Base-by-base conservation (phyloP, 2,888 invertebrate genomes). In the Terebella lapidaria region DNA sequence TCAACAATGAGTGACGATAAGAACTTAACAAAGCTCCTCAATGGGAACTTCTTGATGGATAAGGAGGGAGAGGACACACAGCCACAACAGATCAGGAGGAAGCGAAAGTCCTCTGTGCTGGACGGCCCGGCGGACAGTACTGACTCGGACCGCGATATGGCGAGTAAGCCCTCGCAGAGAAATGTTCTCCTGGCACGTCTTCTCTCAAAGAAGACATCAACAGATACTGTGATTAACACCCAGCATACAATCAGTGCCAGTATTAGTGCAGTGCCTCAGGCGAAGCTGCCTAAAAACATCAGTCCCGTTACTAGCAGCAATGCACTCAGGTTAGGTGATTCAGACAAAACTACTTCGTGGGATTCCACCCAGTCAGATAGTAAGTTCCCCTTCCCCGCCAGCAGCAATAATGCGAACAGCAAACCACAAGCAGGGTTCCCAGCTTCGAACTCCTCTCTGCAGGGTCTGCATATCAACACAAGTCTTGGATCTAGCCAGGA, bases 61-160 rank as follows among this genome's bases (percentile, higher is more conserved):
- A 20, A 49, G 5, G 5, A 10, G 5, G 20, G 20, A 18, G 49
- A 20, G 5, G 5, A 20, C 20, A 20, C 5, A 18, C 5, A 5
- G 10, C 49, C 20, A 29, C 25, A 29, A 20, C n/a, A n/a, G 54
- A 20, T 20, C 18, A 15, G 25, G 2, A 1, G 54, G 54, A 26
- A 46, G 56, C 15, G 56, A 15, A 20, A 20, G 4, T 56, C 56
- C n/a, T 51, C 52, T 5, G 56, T 20, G 26, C n/a, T 25, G 3
- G 55, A 35, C 4, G 26, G 53, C 15, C 25, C 4, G n/a, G 57
- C 51, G 10, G 60, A 60, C 56, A 60, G 60, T 52, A 60, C 60
- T 20, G 60, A 60, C 20, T 1, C 1, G 22, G 52, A 1, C 22
- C 24, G 27, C n/a, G 22, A 26, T 5, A 2, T 52, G 3, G 26